Base-by-base conservation (phyloP, 2,888 invertebrate species). In the Rhyacophila evoluta region DNA sequence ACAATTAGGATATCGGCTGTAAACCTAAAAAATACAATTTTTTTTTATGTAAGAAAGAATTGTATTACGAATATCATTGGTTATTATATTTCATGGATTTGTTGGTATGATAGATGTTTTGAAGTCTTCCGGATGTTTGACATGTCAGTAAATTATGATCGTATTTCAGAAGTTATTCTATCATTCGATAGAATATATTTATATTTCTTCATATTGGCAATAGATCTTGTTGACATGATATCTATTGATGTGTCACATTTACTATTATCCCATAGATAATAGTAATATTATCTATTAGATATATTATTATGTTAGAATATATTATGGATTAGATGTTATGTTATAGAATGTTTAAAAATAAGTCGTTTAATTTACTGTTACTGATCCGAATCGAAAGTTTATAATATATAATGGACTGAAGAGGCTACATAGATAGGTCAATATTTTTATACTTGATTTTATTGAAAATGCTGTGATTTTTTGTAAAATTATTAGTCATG, bases 381-480 rank as follows among this genome's bases (percentile, higher is more conserved):
- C 10, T 4, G 19, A 55, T 19, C 55, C 55, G 55, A 55, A 19
- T 55, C 25, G 10, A 55, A 55, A 55, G 25, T 55, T 55, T 55
- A 55, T 55, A 19, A 55, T 19, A 55, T 55, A 55, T 55, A 55
- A 55, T 55, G 55, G 55, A 55, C 55, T 55, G 55, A 55, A 55
- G 55, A 55, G 55, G 55, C 55, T 55, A n/a, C n/a, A n/a, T n/a
- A 55, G 55, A 55, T 55, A 55, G 12, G 55, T 55, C 55, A 19
- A 55, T 55, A 55, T 55, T 55, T 55, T 55, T 55, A 55, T 55
- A 55, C 55, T 55, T 19, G 55, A 10, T 55, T 55, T 55, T 55
- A 55, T 55, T 55, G 55, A 55, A 55, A 55, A 55, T 55, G 55
- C 55, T 55, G 55, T 55, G 55, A 55, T 55, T 55, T 55, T 55